A percentile compares a stretch with the other conserved stretches of the same genome.
Evolutionary conservation across 2,797 vertebrate genomes (phyloP).

Genomic region (Hozukius guyotensis): DNA sequence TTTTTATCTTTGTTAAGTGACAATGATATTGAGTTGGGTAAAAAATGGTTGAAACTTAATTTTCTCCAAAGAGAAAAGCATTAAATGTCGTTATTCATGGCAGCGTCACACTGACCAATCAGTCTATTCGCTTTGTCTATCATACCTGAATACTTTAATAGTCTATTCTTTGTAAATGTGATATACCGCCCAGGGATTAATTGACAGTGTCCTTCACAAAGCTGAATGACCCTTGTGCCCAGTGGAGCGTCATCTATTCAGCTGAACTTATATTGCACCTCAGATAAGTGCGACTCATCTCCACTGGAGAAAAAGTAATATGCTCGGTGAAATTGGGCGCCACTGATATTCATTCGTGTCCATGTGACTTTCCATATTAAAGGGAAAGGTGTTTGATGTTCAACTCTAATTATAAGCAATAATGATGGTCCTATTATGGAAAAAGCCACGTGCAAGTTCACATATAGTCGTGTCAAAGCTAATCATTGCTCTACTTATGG

Average conservation of each 20-base stretch:
- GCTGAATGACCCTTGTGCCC: neutral
- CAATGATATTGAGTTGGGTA: neutral
- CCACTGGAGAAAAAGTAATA: neutral
- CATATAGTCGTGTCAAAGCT: constrained; percentile 14
- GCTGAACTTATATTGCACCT: neutral
- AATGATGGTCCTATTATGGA: constrained; percentile 25
- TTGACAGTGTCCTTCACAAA: neutral
- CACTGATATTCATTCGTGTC: neutral
- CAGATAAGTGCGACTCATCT: constrained; percentile 1
- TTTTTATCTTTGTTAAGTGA: neutral
- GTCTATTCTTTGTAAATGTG: neutral
- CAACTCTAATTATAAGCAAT: constrained; percentile 23
- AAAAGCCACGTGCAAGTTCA: constrained; percentile 15
- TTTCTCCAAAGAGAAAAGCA: neutral
- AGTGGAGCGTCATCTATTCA: neutral
- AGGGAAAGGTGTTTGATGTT: constrained; percentile 32
- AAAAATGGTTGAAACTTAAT: neutral
- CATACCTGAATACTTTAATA: neutral
- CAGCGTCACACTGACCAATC: neutral
- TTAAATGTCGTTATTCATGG: neutral
- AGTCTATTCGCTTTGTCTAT: neutral
- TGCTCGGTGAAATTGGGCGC: constrained; percentile 6
- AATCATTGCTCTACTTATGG: constrained; percentile 37
- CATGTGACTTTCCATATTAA: constrained; percentile 48
- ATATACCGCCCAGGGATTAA: neutral